These are phyloP conservation scores for Drosophila kepulauana DNA, from an alignment of 1,140 invertebrate species.

Conservation along the genomic window DNA sequence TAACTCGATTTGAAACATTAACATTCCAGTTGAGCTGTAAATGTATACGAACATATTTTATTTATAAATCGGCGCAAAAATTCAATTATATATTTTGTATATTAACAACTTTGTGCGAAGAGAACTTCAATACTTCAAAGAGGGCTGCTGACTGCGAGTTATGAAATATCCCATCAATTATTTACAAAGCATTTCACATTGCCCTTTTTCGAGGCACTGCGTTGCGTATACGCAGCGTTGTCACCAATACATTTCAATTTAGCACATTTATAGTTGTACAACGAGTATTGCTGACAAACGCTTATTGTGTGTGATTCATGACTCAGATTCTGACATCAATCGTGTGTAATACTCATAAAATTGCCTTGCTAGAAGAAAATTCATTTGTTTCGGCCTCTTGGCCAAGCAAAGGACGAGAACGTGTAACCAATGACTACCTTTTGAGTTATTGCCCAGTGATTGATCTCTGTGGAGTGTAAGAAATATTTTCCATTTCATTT, in stretches of 20 bases:
- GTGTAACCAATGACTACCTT: slow-evolving; percentile 28
- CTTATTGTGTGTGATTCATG: slow-evolving; percentile 22
- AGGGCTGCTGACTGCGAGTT: not conserved
- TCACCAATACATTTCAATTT: slow-evolving; percentile 1
- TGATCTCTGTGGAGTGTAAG: slow-evolving; percentile 18
- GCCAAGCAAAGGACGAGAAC: slow-evolving; percentile 22
- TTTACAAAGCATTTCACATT: slow-evolving; percentile 6
- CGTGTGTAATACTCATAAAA: slow-evolving; percentile 19
- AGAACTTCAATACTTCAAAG: slow-evolving; percentile 1
- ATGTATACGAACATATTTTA: slow-evolving; percentile 7
- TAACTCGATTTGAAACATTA: not conserved
- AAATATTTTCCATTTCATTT: slow-evolving; percentile 8
- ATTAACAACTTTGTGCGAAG: not conserved
- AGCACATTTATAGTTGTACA: not conserved
- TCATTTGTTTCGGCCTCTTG: slow-evolving; percentile 40
- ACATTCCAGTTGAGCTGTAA: slow-evolving; percentile 4
- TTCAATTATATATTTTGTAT: slow-evolving; percentile 1
- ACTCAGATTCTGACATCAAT: slow-evolving; percentile 25
- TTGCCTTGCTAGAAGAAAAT: slow-evolving; percentile 6
- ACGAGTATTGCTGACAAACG: slow-evolving; percentile 11
- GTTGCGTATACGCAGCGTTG: slow-evolving; percentile 35
- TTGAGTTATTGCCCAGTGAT: slow-evolving; percentile 33
- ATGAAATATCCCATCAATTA: slow-evolving; percentile 19
- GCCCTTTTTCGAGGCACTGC: not conserved
- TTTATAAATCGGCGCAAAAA: slow-evolving; percentile 2